Percentiles rank a stretch among this genome's conserved stretches.
phyloP scores from a whole-genome alignment of 2,888 invertebrate species.

The Coleophora deauratella region DNA sequence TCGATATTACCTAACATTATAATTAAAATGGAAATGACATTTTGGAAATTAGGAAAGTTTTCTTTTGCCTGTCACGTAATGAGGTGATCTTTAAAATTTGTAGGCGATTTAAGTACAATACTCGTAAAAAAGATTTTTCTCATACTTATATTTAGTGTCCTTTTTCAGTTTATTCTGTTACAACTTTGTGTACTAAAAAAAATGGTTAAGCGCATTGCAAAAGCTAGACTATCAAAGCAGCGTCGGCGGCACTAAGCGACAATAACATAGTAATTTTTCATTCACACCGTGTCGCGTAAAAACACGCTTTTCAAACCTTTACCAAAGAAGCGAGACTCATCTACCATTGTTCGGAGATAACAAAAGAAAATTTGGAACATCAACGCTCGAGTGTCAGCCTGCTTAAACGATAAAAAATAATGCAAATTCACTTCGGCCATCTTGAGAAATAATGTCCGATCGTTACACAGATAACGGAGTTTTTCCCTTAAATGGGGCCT shows the following conservation, averaged over 20 bases:
- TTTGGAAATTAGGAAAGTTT: background rate
- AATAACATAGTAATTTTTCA: constrained; percentile 60
- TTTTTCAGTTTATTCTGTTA: too few species aligned
- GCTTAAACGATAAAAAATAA: constrained; percentile 59
- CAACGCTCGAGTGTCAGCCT: constrained; percentile 39
- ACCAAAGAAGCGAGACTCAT: constrained; percentile 44
- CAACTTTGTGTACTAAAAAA: too few species aligned
- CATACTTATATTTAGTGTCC: too few species aligned
- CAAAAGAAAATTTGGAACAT: constrained; percentile 42
- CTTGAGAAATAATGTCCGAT: constrained; percentile 51
- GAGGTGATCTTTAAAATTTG: too few species aligned
- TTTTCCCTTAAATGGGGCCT: constrained; percentile 54
- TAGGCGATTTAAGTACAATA: too few species aligned
- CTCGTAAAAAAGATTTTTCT: too few species aligned
- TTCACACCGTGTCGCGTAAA: constrained; percentile 28
- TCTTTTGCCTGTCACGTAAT: too few species aligned
- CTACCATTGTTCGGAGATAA: constrained; percentile 44
- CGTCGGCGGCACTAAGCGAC: constrained; percentile 14
- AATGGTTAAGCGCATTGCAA: too few species aligned
- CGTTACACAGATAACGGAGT: constrained; percentile 58
- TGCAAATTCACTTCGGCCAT: constrained; percentile 52
- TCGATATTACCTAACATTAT: too few species aligned
- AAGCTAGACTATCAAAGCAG: background rate
- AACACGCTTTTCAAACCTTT: constrained; percentile 35
- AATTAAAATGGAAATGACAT: too few species aligned